Base-by-base conservation (phyloP, 1,140 invertebrate species). In the Polypedilum vanderplanki region DNA sequence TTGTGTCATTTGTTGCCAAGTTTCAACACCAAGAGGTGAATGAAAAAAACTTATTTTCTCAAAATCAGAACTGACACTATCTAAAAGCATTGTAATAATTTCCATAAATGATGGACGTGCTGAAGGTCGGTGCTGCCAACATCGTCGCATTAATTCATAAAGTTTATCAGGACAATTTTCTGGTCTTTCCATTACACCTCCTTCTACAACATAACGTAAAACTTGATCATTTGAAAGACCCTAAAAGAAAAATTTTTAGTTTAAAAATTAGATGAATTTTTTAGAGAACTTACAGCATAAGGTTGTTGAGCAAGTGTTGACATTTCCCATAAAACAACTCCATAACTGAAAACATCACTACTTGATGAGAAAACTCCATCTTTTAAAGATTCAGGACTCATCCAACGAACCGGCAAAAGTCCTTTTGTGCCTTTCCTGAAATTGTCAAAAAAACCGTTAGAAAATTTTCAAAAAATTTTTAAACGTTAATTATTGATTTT, bases 271-370 rank as follows among this genome's bases (percentile, higher is more conserved):
- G n/a, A 75, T 57, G 24, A 33, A 33, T 33, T 33, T 33, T 33
- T n/a, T n/a, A 9, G 20, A 76, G 65, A 75, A 74, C 73, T 88
- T 84, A 82, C 96, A 90, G 92, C 88, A 83, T 99, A 99, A 10
- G 98, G 98, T 83, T 98, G 96, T 73, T 94, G 94, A 17, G 94
- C 96, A 15, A 98, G 85, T 0, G 97, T 99, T 7, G 93, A 93
- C 94, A 99, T 98, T 85, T 99, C 97, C 95, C 97, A 99, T 20
- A 99, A 83, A 2, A 99, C 96, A 15, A 98, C 91, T 41, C 97
- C 97, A 83, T 93, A 98, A 81, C 92, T 96, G 96, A 97, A 99
- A 5, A 97, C 93, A 84, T 99, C 97, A 57, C 94, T 98, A 67
- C 80, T 77, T 74, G 79, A 81, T 57, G 80, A 75, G 57, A 82